Percentiles rank a stretch among this genome's conserved stretches.
These are phyloP conservation scores for Tachina grossa DNA, from an alignment of 2,888 invertebrate genomes.

Conservation along the genomic window DNA sequence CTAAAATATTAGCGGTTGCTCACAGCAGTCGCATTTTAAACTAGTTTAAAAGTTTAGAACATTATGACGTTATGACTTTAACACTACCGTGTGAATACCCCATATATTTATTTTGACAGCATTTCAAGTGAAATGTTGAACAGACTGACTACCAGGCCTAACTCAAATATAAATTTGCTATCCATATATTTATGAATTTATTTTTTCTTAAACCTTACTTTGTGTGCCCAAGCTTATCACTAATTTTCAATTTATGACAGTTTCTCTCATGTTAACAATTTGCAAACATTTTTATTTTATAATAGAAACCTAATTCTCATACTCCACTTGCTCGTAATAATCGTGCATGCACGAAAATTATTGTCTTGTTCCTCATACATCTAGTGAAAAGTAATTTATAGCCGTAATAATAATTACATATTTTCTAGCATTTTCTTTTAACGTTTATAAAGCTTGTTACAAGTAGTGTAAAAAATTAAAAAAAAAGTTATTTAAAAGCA, in stretches of 20 bases:
- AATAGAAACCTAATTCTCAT: slow-evolving; percentile 48
- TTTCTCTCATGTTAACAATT: slow-evolving; percentile 2
- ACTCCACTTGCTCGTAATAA: slow-evolving; percentile 33
- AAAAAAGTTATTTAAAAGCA: not conserved
- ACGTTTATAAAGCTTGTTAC: not conserved
- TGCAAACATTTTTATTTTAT: slow-evolving; percentile 11
- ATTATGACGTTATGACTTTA: no score
- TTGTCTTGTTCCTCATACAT: not conserved
- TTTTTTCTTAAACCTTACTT: not conserved
- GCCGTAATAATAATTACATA: slow-evolving; percentile 34
- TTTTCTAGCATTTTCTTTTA: slow-evolving; percentile 16
- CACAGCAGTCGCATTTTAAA: no score
- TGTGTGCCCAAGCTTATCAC: slow-evolving; percentile 20
- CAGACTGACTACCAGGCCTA: no score
- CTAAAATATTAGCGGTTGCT: no score
- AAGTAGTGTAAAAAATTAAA: not conserved
- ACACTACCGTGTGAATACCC: no score
- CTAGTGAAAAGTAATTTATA: slow-evolving; percentile 42
- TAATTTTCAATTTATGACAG: slow-evolving; percentile 37
- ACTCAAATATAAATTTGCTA: no score
- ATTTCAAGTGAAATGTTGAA: no score
- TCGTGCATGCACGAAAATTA: slow-evolving; percentile 19
- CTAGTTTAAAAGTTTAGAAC: no score
- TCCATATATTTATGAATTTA: not conserved
- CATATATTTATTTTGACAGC: no score